Evolutionary conservation across 2,797 vertebrate genomes (phyloP), one percentile per base, ranked within the genome.

Genomic region (Danio jaintianensis): DNA sequence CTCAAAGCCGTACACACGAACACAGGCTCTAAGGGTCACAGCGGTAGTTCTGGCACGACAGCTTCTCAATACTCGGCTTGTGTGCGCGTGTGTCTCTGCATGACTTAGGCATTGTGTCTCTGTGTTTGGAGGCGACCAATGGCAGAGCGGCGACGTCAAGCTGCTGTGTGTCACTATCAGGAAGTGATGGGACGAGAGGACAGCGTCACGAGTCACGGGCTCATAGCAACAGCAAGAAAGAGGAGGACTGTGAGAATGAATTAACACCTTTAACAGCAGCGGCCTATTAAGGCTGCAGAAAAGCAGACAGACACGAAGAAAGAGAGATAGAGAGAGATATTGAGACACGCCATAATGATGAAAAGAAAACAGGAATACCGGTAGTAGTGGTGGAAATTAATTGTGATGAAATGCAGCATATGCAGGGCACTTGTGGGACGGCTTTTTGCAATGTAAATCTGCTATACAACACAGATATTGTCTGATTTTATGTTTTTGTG

Each of bases 251-350:
- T 74, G 80, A 86, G 68, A 80, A 84, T 64, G 63, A 81, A 85
- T 83, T 85, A 83, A 82, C 84, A 85, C 84, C 71, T 72, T 79
- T 85, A 79, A 79, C 55, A 47, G 76, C 79, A 78, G 78, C 58
- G 78, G 84, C 75, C 38, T 58, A 79, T 79, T 79, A 82, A 81
- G 68, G 16, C 78, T 69, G 56, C 62, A 81, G 85, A 76, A 55
- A 84, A 70, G 77, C 45, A 77, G 61, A 64, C 12, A 75, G 50
- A 59, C 61, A 72, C 11, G 4, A 53, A 61, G 75, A 69, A 82
- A 68, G 59, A 71, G 61, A 68, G 29, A 29, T 29, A 12, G 66
- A 43, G 64, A 52, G 52, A 15, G 55, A 48, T 63, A 48, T 16
- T 50, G 68, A 78, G 53, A 78, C 18, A 29, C 38, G 11, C 29